phyloP scores from a whole-genome alignment of 1,140 invertebrate genomes.

The Drosophila parvula region DNA sequence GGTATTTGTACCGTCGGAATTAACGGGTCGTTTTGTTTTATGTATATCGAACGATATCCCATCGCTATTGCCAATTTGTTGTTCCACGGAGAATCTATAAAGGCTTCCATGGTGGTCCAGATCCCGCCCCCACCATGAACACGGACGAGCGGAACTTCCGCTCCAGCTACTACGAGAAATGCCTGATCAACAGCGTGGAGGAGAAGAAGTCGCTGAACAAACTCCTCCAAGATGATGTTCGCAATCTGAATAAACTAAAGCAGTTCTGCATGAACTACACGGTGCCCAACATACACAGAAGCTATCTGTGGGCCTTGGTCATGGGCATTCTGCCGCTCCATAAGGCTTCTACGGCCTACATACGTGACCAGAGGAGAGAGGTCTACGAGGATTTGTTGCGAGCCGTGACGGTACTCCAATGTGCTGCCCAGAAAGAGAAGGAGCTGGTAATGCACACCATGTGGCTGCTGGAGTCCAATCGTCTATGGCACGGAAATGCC shows the following conservation, averaged over 20 bases:
- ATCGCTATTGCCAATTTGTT: conserved; percentile 19
- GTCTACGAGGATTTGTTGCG: conserved; percentile 91
- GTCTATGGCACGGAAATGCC: conserved; percentile 87
- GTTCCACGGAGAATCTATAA: background rate
- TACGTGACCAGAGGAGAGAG: conserved; percentile 88
- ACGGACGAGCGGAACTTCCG: conserved; percentile 94
- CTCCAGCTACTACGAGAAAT: conserved; percentile 92
- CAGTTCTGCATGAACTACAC: conserved; percentile 94
- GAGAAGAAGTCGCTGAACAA: conserved; percentile 97
- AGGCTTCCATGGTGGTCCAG: background rate
- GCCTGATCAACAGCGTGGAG: conserved; percentile 93
- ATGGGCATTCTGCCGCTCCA: conserved; percentile 89
- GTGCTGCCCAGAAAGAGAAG: conserved; percentile 84
- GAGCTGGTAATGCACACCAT: conserved; percentile 89
- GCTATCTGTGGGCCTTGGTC: conserved; percentile 93
- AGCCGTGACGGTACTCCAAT: conserved; percentile 88
- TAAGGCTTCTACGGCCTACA: conserved; percentile 89
- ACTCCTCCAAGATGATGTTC: conserved; percentile 93
- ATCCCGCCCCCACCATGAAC: conserved; percentile 76
- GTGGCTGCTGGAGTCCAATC: conserved; percentile 90
- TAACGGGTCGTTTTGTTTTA: background rate
- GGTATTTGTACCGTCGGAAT: background rate
- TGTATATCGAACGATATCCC: background rate
- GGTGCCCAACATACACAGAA: conserved; percentile 92
- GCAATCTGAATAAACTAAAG: conserved; percentile 92